These are phyloP conservation scores for Bos javanicus DNA, from an alignment of 2,113 vertebrate genomes.

Conservation along the genomic window DNA sequence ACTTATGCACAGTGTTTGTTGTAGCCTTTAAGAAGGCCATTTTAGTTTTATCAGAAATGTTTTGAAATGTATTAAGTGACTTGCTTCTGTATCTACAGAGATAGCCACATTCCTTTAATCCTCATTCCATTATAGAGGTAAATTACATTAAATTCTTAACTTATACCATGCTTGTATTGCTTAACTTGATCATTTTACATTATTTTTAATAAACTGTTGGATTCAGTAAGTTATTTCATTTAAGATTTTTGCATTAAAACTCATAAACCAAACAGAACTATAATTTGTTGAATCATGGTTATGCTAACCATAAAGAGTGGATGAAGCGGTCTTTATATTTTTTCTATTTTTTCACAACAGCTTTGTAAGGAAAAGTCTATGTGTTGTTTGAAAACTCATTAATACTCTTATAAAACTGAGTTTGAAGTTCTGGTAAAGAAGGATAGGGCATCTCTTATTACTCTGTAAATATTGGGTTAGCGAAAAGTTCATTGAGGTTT, in stretches of 20 bases:
- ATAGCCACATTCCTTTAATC: neutral
- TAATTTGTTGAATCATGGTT: neutral
- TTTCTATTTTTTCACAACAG: neutral
- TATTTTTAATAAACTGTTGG: neutral
- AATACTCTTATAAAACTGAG: neutral
- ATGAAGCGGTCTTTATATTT: neutral
- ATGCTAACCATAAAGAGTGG: neutral
- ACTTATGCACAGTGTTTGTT: neutral
- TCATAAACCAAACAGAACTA: neutral
- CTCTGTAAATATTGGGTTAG: neutral
- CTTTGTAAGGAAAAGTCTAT: neutral
- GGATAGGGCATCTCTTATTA: neutral
- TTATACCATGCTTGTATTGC: neutral
- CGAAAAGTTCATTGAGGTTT: neutral
- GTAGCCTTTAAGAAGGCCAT: neutral
- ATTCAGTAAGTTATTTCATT: neutral
- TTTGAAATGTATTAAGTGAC: neutral
- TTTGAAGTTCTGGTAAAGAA: neutral
- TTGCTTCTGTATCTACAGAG: neutral
- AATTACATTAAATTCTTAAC: neutral
- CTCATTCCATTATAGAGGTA: neutral
- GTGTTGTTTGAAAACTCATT: neutral
- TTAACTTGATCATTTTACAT: neutral
- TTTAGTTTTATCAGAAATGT: neutral
- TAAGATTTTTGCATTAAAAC: neutral